Evolutionary conservation across 1,140 invertebrate genomes (phyloP).

Genomic region (Dendrolimus punctatus): DNA sequence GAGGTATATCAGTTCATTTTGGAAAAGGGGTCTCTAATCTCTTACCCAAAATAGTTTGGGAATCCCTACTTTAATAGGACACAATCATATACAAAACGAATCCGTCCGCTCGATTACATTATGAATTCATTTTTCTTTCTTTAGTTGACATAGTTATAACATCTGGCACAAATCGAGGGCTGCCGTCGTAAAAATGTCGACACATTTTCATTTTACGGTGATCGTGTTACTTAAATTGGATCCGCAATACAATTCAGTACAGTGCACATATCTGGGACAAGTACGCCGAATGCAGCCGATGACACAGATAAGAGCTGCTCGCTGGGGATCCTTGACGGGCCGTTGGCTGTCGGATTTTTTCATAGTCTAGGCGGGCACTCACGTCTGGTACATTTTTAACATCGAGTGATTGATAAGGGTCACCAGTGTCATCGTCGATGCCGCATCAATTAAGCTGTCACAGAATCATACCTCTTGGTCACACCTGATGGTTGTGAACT

Average conservation of each 20-base stretch:
- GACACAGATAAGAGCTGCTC: background rate
- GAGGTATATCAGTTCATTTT: no score
- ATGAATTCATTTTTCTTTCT: no score
- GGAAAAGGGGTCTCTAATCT: no score
- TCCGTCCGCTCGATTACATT: no score
- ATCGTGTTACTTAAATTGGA: slow-evolving; percentile 6
- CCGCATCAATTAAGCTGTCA: slow-evolving; percentile 28
- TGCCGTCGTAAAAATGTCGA: slow-evolving; percentile 1
- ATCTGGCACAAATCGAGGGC: slow-evolving; percentile 7
- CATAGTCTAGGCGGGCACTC: no score
- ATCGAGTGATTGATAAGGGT: background rate
- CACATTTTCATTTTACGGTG: slow-evolving; percentile 10
- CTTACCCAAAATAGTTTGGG: no score
- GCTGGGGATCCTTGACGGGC: no score
- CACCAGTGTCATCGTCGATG: slow-evolving; percentile 7
- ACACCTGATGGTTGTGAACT: slow-evolving; percentile 30
- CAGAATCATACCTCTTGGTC: slow-evolving; percentile 18
- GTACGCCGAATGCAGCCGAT: slow-evolving; percentile 1
- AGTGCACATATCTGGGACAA: slow-evolving; percentile 5
- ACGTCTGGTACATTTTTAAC: no score
- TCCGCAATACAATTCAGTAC: slow-evolving; percentile 5
- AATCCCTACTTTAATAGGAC: no score
- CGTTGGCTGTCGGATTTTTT: no score
- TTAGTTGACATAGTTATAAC: slow-evolving; percentile 8
- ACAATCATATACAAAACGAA: no score